Evolutionary conservation across 2,888 invertebrate genomes (phyloP), one percentile per base, ranked within the genome.

Genomic region (Cantharis rustica): DNA sequence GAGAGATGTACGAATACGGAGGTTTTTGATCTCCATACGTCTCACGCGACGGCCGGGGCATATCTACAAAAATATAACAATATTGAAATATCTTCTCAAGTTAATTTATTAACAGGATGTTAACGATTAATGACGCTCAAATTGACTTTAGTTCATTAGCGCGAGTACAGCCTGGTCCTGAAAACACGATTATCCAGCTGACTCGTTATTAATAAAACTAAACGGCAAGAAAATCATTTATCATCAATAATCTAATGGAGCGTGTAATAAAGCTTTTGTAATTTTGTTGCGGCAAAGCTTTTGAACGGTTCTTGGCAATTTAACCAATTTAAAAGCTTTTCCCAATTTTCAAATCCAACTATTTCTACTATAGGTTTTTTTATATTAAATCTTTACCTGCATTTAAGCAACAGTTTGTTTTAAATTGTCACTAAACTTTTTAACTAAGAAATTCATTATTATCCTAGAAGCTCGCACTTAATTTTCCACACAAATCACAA

Each of bases 1-100:
- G 90, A 69, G 98, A 97, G 87, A 98, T 98, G 90, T 98, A 98
- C 70, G 98, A 98, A 89, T 98, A 98, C 62, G 98, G 98, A 79
- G 98, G 98, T 89, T 98, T 98, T 89, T 98, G 97, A 88, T 97
- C 97, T 87, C 97, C 96, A 90, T 98, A 98, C 77, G 96, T 96
- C 89, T 97, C 97, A 83, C 97, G 93, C 85, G 97, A 96, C 84
- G 97, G 97, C 87, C 97, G 93, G 86, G 97, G 97, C 97, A 98
- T 97, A 77, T 80, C 82, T 79, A 75, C 23, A 77, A 79, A 70
- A 66, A 66, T 20, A 66, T 9, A 20, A 66, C n/a, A 20, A 20
- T 66, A 20, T 66, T 66, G 47, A 15, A 61, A 70, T 11, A 47
- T 47, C 7, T 47, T n/a, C n/a, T 1, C 7, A 47, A n/a, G n/a